These are phyloP conservation scores for Eidolon dupreanum DNA, from an alignment of 2,797 vertebrate species.

Conservation along the genomic window DNA sequence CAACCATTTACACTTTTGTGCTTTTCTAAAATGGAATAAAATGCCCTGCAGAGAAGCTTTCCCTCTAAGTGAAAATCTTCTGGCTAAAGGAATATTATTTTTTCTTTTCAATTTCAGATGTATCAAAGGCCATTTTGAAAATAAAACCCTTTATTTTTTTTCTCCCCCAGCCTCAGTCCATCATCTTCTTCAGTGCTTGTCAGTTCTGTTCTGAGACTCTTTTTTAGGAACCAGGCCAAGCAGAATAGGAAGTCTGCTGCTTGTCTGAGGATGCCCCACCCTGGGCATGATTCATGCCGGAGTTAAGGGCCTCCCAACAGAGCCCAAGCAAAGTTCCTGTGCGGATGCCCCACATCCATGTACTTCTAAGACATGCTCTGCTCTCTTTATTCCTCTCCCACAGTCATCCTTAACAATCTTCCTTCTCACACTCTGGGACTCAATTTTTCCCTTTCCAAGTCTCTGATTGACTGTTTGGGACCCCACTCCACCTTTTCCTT, in stretches of 20 bases:
- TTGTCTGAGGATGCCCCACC: slow-evolving; percentile 4
- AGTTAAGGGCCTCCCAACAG: background rate
- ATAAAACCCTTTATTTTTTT: background rate
- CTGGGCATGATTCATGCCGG: background rate
- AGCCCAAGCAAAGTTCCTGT: background rate
- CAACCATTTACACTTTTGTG: background rate
- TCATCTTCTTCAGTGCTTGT: background rate
- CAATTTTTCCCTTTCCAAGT: background rate
- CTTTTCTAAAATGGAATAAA: slow-evolving; percentile 29
- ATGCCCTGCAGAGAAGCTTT: background rate
- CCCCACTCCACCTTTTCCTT: background rate
- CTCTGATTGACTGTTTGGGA: background rate
- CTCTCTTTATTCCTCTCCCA: background rate
- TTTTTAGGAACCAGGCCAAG: slow-evolving; percentile 21
- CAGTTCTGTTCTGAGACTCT: background rate
- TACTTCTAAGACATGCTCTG: background rate
- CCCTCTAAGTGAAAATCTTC: background rate
- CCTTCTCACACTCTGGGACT: background rate
- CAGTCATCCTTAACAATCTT: background rate
- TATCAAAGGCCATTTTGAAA: slow-evolving; percentile 17
- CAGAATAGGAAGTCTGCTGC: background rate
- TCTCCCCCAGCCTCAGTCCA: background rate
- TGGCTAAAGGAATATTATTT: background rate
- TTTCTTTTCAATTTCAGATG: background rate
- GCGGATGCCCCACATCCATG: background rate